Conservation (phyloP, 2,113 vertebrate species). For the Tetrax tetrax region DNA sequence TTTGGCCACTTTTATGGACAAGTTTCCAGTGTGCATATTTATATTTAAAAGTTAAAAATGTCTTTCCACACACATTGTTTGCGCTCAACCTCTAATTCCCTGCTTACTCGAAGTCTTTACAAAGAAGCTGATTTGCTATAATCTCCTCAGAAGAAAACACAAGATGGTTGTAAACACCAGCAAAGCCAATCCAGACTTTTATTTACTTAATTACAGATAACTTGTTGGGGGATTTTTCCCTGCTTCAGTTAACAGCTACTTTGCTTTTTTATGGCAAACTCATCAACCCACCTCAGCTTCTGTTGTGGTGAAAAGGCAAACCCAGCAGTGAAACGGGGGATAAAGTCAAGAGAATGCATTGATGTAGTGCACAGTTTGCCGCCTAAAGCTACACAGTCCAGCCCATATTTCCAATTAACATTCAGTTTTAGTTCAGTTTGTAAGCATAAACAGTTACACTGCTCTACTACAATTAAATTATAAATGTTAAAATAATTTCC, state of each 20-base stretch:
- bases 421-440: neutral
- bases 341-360: neutral
- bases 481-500: neutral
- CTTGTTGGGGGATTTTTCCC: constrained; percentile 19
- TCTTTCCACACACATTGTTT: neutral
- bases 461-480: neutral
- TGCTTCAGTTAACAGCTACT: neutral
- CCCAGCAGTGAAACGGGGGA: neutral
- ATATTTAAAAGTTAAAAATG: neutral
- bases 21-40: neutral
- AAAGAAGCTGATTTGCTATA: neutral
- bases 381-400: neutral
- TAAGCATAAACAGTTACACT: neutral
- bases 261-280: neutral
- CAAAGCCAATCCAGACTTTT: neutral
- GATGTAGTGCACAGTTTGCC: neutral
- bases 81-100: neutral
- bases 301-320: neutral
- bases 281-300: neutral
- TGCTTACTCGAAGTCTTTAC: neutral
- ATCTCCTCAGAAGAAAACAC: neutral
- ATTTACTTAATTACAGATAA: constrained; percentile 22
- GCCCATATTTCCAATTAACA: neutral
- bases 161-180: neutral
- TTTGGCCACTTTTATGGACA: neutral